phyloP scores from a whole-genome alignment of 2,113 vertebrate species.

The Falco punctatus region DNA sequence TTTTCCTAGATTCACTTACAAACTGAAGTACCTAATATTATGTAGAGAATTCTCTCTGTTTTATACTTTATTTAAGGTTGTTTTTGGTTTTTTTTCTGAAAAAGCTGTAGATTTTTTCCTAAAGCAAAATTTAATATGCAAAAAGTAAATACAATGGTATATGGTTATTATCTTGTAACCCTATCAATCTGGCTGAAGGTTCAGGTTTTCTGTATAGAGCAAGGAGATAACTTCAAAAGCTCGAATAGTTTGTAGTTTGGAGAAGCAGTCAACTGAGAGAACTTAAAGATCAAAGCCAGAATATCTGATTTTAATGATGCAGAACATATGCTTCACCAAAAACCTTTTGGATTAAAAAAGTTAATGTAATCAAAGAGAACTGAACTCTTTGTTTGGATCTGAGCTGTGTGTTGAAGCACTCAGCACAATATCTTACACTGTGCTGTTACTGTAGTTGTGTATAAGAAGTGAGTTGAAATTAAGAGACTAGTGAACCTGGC shows the following conservation, averaged over 20 bases:
- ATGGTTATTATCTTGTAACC: conserved; percentile 66
- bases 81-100: neutral
- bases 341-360: conserved; percentile 70
- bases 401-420: conserved; percentile 42
- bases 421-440: conserved; percentile 2
- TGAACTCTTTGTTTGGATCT: conserved; percentile 62
- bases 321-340: conserved; percentile 76
- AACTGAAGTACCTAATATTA: neutral
- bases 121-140: neutral
- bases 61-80: neutral
- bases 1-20: neutral
- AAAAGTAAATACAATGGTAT: conserved; percentile 28
- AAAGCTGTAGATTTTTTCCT: neutral
- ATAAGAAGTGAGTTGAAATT: conserved; percentile 7
- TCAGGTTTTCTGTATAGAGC: conserved; percentile 56
- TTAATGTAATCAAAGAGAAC: conserved; percentile 71
- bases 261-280: conserved; percentile 73
- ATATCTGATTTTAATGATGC: conserved; percentile 79
- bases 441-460: neutral
- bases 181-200: conserved; percentile 67
- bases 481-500: neutral
- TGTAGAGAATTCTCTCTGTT: neutral
- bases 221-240: conserved; percentile 75
- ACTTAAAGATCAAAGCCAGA: conserved; percentile 73
- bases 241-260: conserved; percentile 61